Base-by-base conservation (phyloP, 1,140 invertebrate genomes). In the Euwallacea similis region DNA sequence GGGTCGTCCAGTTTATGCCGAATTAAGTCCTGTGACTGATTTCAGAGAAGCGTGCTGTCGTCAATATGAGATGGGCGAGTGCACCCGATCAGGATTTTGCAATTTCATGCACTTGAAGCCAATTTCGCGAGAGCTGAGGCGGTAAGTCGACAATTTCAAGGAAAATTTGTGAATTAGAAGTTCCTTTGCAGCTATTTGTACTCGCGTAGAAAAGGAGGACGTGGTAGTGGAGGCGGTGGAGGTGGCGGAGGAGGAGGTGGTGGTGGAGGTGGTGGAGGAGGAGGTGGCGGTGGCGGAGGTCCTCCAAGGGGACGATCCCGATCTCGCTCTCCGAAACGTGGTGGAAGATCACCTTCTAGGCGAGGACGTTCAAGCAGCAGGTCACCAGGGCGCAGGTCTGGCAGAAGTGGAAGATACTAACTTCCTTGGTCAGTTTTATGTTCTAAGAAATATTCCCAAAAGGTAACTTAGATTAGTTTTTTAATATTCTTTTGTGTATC, bases 21-120 rank as follows among this genome's bases (percentile, higher is more conserved):
- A 99, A 84, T 84, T 99, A 43, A 98, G 96, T 10, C 97, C 98
- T 0, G 98, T 99, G 0, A 99, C 98, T 67, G 98, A 99, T 84
- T 99, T 99, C 81, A 87, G 97, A 78, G 98, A 99, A 86, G 97
- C 97, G 16, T 99, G 98, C 82, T 99, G 98, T 82, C 89, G 98
- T 59, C 98, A 99, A 83, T 99, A 99, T 83, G 97, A 99, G 86
- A 97, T 98, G 93, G 96, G 97, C 6, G 97, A 98, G 84, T 99
- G 97, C 81, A 98, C 96, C 0, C 86, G 98, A 66, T 97, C 96
- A 79, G 98, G 97, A 56, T 99, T 99, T 83, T 99, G 98, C 83
- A 99, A 99, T 85, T 99, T 99, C 82, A 99, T 99, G 98, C 98
- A 99, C 81, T 85, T 99, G 80, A 99, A 99, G 81, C 97, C 97